These are phyloP conservation scores for Mellilla xanthometata DNA, from an alignment of 2,888 invertebrate genomes.

Conservation along the genomic window DNA sequence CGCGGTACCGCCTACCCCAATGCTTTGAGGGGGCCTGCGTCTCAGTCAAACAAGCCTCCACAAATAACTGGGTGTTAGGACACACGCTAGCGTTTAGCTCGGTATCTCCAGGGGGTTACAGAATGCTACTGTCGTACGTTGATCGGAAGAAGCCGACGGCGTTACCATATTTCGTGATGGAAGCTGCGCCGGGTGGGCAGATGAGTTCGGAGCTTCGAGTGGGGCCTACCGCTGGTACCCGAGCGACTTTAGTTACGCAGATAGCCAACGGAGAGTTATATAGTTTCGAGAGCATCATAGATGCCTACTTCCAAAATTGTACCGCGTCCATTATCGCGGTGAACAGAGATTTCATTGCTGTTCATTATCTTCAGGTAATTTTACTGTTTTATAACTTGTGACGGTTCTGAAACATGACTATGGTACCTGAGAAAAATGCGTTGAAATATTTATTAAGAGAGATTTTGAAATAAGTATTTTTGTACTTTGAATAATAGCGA, in stretches of 20 bases:
- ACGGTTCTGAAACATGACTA: too few species aligned
- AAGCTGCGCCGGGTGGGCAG: conserved; percentile 74
- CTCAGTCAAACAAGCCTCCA: conserved; percentile 61
- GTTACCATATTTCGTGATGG: conserved; percentile 73
- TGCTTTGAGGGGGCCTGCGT: conserved; percentile 73
- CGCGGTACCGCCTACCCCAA: conserved; percentile 68
- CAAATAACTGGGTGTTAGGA: conserved; percentile 65
- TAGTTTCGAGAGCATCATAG: conserved; percentile 71
- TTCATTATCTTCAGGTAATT: conserved; percentile 70
- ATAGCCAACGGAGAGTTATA: conserved; percentile 66
- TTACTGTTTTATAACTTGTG: neutral
- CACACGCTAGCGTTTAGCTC: conserved; percentile 72
- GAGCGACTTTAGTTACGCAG: conserved; percentile 68
- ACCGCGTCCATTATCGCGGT: conserved; percentile 73
- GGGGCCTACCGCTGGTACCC: conserved; percentile 54
- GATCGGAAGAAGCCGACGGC: conserved; percentile 54
- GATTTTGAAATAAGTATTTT: too few species aligned
- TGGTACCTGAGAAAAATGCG: too few species aligned
- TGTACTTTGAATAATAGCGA: too few species aligned
- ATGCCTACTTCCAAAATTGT: conserved; percentile 60
- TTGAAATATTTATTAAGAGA: too few species aligned
- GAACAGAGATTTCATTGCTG: conserved; percentile 70
- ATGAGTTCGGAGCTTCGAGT: conserved; percentile 72
- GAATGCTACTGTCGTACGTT: conserved; percentile 62
- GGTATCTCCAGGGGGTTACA: conserved; percentile 75